Base-by-base conservation (phyloP, 2,797 vertebrate species). In the Coregonus sp. region DNA sequence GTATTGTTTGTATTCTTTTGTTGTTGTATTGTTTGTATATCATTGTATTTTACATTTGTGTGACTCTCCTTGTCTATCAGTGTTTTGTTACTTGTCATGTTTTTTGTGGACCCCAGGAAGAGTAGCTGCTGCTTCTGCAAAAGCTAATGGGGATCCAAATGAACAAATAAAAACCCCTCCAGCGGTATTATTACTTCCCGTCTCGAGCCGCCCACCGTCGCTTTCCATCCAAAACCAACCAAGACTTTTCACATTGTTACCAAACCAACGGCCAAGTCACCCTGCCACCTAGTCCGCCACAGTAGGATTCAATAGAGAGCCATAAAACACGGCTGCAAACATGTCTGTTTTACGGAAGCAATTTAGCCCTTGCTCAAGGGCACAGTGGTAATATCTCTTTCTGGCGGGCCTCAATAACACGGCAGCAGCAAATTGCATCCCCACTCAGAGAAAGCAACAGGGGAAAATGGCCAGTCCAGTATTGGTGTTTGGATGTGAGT, bases 301-400 rank as follows among this genome's bases (percentile, higher is more conserved):
- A 80, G 80, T 84, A 79, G 61, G 7, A 70, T 85, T 89, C 86
- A 82, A 85, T 80, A 81, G 80, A 35, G 1, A 75, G 77, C 81
- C 75, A 79, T 90, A 90, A 93, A 92, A 76, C 87, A 86, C 15
- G 15, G 76, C 87, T 31, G 73, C 88, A 88, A 89, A 89, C 90
- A 78, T 83, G 90, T 91, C 90, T 91, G 73, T 92, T 92, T 92
- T 91, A 91, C 88, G 86, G 82, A 84, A 86, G 89, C 90, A 87
- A 89, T 93, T 91, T 85, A 84, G 88, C 84, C 59, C n/a, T 86
- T 87, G 88, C 90, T 93, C 92, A 92, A 91, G 91, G 94, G 92
- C 91, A 86, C 86, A 12, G 86, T 80, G 76, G 87, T 88, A 77
- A 87, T 92, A 85, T 82, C 86, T 86, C 87, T 77, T 40, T 76